These are phyloP conservation scores for Bufo gargarizans DNA, from an alignment of 2,113 vertebrate species.

Conservation along the genomic window DNA sequence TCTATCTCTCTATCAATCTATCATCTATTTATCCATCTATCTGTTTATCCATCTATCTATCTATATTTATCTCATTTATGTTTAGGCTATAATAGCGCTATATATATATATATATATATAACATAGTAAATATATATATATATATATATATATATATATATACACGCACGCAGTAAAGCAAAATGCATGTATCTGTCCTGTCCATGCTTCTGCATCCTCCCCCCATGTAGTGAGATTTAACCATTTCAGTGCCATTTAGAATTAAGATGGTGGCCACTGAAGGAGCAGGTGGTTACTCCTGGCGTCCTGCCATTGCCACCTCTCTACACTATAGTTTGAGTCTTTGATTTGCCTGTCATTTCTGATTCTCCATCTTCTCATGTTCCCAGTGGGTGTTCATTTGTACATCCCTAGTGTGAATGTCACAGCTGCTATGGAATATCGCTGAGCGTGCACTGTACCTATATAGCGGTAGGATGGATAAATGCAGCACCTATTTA, in stretches of 20 bases:
- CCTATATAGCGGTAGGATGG: not conserved
- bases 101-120: not conserved
- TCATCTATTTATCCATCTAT: not conserved
- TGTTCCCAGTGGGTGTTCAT: not conserved
- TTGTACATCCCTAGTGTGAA: slow-evolving; percentile 6
- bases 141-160: not conserved
- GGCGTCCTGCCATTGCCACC: not conserved
- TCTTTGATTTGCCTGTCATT: not conserved
- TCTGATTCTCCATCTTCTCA: not conserved
- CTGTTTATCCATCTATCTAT: not conserved
- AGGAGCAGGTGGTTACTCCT: not conserved
- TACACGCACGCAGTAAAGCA: not conserved
- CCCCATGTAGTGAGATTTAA: not conserved
- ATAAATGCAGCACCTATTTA: not conserved
- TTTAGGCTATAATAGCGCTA: not conserved
- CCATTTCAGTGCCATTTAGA: not conserved
- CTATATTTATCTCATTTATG: not conserved
- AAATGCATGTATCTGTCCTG: not conserved
- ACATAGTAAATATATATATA: not conserved
- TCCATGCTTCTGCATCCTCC: not conserved
- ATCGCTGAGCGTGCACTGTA: not conserved
- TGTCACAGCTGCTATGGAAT: slow-evolving; percentile 1
- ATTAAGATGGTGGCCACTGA: not conserved
- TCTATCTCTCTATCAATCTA: not conserved
- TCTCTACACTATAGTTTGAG: not conserved